Evolutionary conservation across 2,888 invertebrate genomes (phyloP).

Genomic region (Watsonalla cultraria): DNA sequence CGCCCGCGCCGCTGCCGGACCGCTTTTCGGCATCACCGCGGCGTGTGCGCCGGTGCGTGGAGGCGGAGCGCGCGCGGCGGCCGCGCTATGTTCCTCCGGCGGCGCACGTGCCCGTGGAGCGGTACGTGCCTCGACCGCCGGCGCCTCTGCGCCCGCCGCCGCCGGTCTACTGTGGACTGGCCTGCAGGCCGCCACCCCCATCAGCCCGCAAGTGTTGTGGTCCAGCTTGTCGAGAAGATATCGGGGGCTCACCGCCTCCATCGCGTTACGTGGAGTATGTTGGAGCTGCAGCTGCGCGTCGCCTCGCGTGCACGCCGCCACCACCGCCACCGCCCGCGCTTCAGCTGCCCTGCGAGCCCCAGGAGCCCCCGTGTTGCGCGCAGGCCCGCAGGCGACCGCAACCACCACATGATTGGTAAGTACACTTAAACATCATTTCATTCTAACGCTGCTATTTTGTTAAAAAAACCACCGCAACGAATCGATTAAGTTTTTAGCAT

Average conservation of each 20-base stretch:
- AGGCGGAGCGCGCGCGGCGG: constrained; percentile 81
- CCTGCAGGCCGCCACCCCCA: constrained; percentile 65
- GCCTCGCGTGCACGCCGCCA: constrained; percentile 74
- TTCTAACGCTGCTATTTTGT: too few relatives aligned
- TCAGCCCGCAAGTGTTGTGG: constrained; percentile 67
- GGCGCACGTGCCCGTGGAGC: constrained; percentile 85
- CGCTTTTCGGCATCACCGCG: constrained; percentile 76
- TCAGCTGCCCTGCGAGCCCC: constrained; percentile 68
- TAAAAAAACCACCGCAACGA: too few relatives aligned
- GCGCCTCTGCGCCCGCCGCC: constrained; percentile 67
- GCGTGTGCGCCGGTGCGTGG: constrained; percentile 82
- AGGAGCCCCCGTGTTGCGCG: constrained; percentile 77
- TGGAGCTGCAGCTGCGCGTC: constrained; percentile 80
- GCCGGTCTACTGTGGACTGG: constrained; percentile 77
- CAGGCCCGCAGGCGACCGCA: constrained; percentile 77
- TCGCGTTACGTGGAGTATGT: constrained; percentile 81
- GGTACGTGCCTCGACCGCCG: constrained; percentile 82
- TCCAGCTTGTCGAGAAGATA: constrained; percentile 67
- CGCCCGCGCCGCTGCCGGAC: constrained; percentile 81
- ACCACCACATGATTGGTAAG: constrained; percentile 80
- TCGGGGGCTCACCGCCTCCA: constrained; percentile 64
- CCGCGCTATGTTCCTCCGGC: constrained; percentile 83
- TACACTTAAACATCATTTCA: constrained; percentile 17
- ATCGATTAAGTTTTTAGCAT: too few relatives aligned
- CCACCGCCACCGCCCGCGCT: constrained; percentile 71